These are phyloP conservation scores for Athalia rosae DNA, from an alignment of 2,888 invertebrate genomes.

Conservation along the genomic window DNA sequence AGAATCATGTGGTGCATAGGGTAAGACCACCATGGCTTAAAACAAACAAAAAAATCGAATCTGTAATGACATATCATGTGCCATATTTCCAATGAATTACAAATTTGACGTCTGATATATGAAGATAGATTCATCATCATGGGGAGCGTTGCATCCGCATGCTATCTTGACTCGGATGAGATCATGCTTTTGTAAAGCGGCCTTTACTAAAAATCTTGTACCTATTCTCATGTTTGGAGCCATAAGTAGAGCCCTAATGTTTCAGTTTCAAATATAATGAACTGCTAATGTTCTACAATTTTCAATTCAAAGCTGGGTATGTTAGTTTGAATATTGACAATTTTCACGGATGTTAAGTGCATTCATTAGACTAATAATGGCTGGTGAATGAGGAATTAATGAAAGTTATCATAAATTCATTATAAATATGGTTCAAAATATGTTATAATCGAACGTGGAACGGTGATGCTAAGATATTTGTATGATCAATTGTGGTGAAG, in stretches of 20 bases:
- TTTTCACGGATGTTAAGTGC: not conserved
- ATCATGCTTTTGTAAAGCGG: too few species aligned
- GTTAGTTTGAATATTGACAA: too few species aligned
- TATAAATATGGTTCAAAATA: constrained; percentile 36
- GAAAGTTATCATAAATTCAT: constrained; percentile 29
- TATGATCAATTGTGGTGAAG: constrained; percentile 35
- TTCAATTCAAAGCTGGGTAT: too few species aligned
- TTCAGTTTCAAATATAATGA: too few species aligned
- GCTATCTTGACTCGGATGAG: too few species aligned
- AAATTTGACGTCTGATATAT: not conserved
- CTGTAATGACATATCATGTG: constrained; percentile 28
- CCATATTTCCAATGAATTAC: constrained; percentile 43
- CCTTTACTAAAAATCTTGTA: too few species aligned
- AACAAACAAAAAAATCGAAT: constrained; percentile 19
- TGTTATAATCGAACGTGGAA: constrained; percentile 33
- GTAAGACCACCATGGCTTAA: constrained; percentile 46
- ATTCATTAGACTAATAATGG: not conserved
- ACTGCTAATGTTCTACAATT: too few species aligned
- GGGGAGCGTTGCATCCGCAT: too few species aligned
- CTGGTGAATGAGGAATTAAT: not conserved
- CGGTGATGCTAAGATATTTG: constrained; percentile 32
- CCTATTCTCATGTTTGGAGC: too few species aligned
- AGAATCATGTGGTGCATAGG: constrained; percentile 46
- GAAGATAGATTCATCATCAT: not conserved
- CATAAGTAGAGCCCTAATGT: too few species aligned